Base-by-base conservation (phyloP, 2,113 vertebrate genomes). In the Turdus rufiventris region DNA sequence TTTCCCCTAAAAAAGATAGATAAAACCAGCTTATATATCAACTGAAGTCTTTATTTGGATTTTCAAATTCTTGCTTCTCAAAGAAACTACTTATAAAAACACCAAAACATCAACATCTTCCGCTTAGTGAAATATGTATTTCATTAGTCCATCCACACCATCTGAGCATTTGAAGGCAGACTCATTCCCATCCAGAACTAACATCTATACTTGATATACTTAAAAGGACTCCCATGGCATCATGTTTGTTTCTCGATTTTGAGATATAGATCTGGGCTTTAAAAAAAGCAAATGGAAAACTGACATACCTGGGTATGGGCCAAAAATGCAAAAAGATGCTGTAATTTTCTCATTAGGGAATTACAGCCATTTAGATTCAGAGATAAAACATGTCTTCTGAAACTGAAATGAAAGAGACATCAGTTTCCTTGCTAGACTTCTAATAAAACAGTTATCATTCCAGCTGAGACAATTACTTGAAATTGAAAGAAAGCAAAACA, bases 291-390 rank as follows among this genome's bases (percentile, higher is more conserved):
- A 18, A 71, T 34, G 6, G 47, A 85, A 31, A 87, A 76, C 26
- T n/a, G 21, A 97, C 94, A 93, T 94, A 99, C 99, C 99, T 99
- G 99, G 63, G 99, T 99, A 97, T 99, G 99, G 53, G 99, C 99
- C 96, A 99, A 97, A 96, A 99, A 99, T 4, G 99, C 99, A 97
- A 99, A 99, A 31, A 99, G 98, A 91, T 99, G 98, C 97, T 99
- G 99, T 36, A 99, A 97, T 93, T 99, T 99, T 97, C 99, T 99
- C 99, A 99, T 99, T 80, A 99, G 96, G 25, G 98, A 98, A 97
- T 99, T 98, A 91, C 98, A 98, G 4, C 98, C 98, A 78, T 99
- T 99, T 78, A 99, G 95, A 97, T 98, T 98, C 91, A 99, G 97
- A 38, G 99, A 99, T 91, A 99, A 98, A 84, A 99, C 99, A 62